Evolutionary conservation across 2,888 invertebrate species (phyloP).

Genomic region (Aspidapion aeneum): DNA sequence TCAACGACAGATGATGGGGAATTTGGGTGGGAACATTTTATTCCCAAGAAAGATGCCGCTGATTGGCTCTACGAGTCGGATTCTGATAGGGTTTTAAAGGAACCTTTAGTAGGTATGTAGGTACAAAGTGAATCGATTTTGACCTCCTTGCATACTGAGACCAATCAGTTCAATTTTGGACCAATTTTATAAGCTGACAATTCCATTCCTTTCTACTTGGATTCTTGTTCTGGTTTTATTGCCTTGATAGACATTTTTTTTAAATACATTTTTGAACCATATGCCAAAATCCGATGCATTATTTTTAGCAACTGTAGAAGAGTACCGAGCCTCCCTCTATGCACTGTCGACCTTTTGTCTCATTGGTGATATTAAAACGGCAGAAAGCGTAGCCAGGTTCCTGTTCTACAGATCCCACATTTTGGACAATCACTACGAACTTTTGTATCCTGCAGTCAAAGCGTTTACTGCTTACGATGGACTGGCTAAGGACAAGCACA

Average conservation of each 20-base stretch:
- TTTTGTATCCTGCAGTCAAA: conserved; percentile 59
- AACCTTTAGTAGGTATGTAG: conserved; percentile 45
- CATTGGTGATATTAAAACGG: conserved; percentile 58
- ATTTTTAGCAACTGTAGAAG: conserved; percentile 54
- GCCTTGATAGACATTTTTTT: no score
- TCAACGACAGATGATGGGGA: conserved; percentile 66
- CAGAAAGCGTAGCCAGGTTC: conserved; percentile 62
- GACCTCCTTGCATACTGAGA: no score
- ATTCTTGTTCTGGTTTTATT: no score
- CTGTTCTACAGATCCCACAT: conserved; percentile 65
- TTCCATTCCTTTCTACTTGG: no score
- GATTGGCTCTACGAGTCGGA: conserved; percentile 63
- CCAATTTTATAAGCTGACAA: no score
- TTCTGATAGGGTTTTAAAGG: conserved; percentile 53
- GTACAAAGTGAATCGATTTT: no score
- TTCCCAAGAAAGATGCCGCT: conserved; percentile 57
- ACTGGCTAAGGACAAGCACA: conserved; percentile 57
- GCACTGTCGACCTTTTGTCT: conserved; percentile 58
- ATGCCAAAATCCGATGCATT: no score
- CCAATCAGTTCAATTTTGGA: no score
- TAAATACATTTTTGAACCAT: no score
- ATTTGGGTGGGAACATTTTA: conserved; percentile 60
- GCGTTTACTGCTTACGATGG: conserved; percentile 59
- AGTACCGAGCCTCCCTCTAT: conserved; percentile 61
- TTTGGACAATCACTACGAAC: conserved; percentile 58